These are phyloP conservation scores for Sinopyrophorus schimmeli DNA, from an alignment of 2,888 invertebrate species.

Conservation along the genomic window DNA sequence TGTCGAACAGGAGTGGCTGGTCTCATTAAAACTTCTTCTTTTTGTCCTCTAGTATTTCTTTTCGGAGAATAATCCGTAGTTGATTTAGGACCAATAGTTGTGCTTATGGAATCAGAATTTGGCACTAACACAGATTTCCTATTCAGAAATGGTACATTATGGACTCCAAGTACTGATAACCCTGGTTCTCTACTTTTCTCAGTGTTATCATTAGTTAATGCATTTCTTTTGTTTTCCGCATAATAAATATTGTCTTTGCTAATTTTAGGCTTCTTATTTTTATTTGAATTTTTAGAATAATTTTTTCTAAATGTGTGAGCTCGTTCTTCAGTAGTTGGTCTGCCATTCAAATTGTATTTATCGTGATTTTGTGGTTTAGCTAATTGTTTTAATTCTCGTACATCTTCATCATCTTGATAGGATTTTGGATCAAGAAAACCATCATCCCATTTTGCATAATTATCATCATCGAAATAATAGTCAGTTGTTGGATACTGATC, in stretches of 20 bases:
- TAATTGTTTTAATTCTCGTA: constrained; percentile 66
- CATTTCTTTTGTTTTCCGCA: constrained; percentile 56
- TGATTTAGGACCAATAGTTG: constrained; percentile 29
- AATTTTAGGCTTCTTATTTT: constrained; percentile 52
- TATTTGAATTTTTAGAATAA: constrained; percentile 41
- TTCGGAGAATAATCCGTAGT: constrained; percentile 38
- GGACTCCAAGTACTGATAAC: constrained; percentile 24
- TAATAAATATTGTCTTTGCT: constrained; percentile 54
- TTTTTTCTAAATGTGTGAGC: constrained; percentile 40
- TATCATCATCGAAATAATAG: constrained; percentile 44
- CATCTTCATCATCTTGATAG: constrained; percentile 66
- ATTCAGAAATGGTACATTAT: constrained; percentile 38
- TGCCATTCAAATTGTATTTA: constrained; percentile 17
- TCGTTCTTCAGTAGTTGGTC: constrained; percentile 36
- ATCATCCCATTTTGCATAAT: constrained; percentile 42
- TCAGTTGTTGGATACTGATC: constrained; percentile 36
- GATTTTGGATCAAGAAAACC: constrained; percentile 28
- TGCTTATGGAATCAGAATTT: constrained; percentile 7
- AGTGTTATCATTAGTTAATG: constrained; percentile 17
- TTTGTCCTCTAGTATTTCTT: constrained; percentile 58
- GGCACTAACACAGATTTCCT: constrained; percentile 24
- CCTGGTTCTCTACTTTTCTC: constrained; percentile 35
- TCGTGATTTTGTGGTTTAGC: constrained; percentile 54
- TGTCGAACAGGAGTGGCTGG: constrained; percentile 61
- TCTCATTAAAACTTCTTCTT: constrained; percentile 66